Base-by-base conservation (phyloP, 2,113 vertebrate genomes). In the Sceloporus tristichus region DNA sequence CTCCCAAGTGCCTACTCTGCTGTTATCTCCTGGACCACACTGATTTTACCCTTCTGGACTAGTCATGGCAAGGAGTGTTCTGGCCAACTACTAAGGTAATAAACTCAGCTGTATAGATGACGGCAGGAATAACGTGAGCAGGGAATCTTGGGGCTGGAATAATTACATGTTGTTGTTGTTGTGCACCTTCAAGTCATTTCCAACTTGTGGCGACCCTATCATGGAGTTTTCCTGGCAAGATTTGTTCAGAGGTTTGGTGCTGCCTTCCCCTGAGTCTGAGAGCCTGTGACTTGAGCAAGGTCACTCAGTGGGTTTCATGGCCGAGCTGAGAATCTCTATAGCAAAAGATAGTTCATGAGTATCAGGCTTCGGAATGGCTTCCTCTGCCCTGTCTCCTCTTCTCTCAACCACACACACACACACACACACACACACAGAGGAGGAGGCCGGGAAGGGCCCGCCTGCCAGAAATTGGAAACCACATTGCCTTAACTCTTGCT, bases 381-480 rank as follows among this genome's bases (percentile, higher is more conserved):
- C n/a, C 21, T 34, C 56, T 14, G 27, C 80, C 48, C 7, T 14
- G 9, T 27, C 42, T 3, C 14, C 14, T 19, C 18, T 9, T 16
- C 38, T 29, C 77, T 16, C 38, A 38, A 2, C 27, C 2, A 23
- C 16, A 40, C 21, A 23, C 53, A 62, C n/a, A 38, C 18, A 62
- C 27, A 27, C 16, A 40, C 21, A 23, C 53, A 62, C n/a, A 38
- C 18, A 62, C 27, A 27, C n/a, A 9, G 34, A 34, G 34, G 34
- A 38, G 65, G 13, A 9, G 6, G 62, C 59, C n/a, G 76, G 1
- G 34, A 75, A 25, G 29, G 68, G 11, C 29, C 34, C 0, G 9
- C 56, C 48, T 79, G 80, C 85, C 75, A 79, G 40, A 53, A 79
- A 87, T 53, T 34, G 29, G 74, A 76, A 74, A 25, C 10, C 18